A percentile compares a stretch with the other conserved stretches of the same genome.
phyloP scores from a whole-genome alignment of 92 coral and sea anemone genomes.

The Epizoanthus rinbou region DNA sequence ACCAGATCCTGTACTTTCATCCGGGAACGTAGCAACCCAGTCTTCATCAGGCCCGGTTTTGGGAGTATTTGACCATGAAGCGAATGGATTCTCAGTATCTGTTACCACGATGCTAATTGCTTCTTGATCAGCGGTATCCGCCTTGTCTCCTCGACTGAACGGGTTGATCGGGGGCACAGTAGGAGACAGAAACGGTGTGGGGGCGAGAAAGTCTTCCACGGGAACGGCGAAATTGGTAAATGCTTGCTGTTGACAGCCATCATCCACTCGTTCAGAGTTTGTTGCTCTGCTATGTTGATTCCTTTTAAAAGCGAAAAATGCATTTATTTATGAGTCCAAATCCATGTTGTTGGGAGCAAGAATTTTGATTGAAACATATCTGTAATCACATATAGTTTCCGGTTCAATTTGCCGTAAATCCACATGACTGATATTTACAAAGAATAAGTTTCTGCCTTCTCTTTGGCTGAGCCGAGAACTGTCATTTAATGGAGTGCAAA shows the following conservation, averaged over 20 bases:
- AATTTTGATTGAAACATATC: too few species aligned
- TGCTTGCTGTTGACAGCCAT: not conserved
- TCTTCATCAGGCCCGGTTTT: not conserved
- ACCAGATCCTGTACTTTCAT: not conserved
- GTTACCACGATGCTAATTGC: conserved; percentile 68
- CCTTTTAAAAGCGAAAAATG: conserved; percentile 1
- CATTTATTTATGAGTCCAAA: too few species aligned
- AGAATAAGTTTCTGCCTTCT: too few species aligned
- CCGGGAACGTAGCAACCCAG: conserved; percentile 61
- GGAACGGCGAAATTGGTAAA: not conserved
- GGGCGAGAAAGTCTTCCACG: not conserved
- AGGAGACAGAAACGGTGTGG: conserved; percentile 10
- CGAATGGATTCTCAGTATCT: conserved; percentile 46
- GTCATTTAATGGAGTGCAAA: too few species aligned
- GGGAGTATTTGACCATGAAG: conserved; percentile 39
- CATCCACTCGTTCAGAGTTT: not conserved
- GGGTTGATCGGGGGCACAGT: conserved; percentile 12
- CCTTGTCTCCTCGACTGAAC: conserved; percentile 23
- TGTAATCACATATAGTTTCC: too few species aligned
- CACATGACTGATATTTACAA: too few species aligned
- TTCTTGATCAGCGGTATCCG: conserved; percentile 40
- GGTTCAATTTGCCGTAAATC: too few species aligned
- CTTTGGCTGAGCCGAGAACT: too few species aligned
- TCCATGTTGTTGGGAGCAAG: too few species aligned
- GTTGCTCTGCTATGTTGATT: not conserved